These are phyloP conservation scores for Venustaconcha ellipsiformis DNA, from an alignment of 1,140 invertebrate species.

Conservation along the genomic window DNA sequence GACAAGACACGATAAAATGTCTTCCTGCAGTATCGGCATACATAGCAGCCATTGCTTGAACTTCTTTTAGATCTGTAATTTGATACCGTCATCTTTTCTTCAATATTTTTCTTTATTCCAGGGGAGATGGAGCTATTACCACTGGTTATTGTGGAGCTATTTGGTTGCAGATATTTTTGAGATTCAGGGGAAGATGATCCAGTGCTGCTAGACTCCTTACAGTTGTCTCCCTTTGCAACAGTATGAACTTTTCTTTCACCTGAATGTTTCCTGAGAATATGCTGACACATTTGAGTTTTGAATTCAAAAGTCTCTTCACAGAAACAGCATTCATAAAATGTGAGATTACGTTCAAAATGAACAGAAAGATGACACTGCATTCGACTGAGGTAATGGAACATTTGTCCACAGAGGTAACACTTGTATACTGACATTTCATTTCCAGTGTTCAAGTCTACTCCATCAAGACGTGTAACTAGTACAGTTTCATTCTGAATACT, in stretches of 20 bases:
- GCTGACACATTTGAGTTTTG: slow-evolving; percentile 59
- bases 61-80: too few relatives aligned
- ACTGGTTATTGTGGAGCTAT: slow-evolving; percentile 18
- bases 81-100: slow-evolving; percentile 6
- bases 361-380: slow-evolving; percentile 67
- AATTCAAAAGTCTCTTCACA: slow-evolving; percentile 65
- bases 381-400: slow-evolving; percentile 64
- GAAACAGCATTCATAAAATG: slow-evolving; percentile 62
- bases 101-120: slow-evolving; percentile 36
- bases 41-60: slow-evolving; percentile 48
- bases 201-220: too few relatives aligned
- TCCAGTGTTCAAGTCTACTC: slow-evolving; percentile 64
- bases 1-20: slow-evolving; percentile 98
- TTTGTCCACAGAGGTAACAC: slow-evolving; percentile 69
- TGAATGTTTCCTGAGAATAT: slow-evolving; percentile 51
- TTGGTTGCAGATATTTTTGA: too few relatives aligned
- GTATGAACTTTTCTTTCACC: background rate
- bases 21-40: slow-evolving; percentile 95
- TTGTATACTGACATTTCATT: slow-evolving; percentile 68
- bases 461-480: slow-evolving; percentile 68
- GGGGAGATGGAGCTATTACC: slow-evolving; percentile 26
- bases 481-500: slow-evolving; percentile 66
- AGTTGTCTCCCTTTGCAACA: too few relatives aligned
- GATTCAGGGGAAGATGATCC: too few relatives aligned
- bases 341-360: slow-evolving; percentile 60